Evolutionary conservation across 1,140 invertebrate genomes (phyloP).

Genomic region (Vanessa tameamea): DNA sequence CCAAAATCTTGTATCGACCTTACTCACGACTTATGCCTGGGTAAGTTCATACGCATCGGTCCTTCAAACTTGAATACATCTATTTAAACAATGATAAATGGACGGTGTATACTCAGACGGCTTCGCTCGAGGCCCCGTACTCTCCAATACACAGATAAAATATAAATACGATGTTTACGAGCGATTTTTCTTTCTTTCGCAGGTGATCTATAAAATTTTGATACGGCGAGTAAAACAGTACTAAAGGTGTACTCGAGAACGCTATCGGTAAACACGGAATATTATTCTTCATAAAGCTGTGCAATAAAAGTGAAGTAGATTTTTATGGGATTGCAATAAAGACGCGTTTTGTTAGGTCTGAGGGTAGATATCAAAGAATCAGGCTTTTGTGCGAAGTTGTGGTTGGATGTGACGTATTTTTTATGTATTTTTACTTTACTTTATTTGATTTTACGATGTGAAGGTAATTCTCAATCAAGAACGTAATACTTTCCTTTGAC

Average conservation of each 20-base stretch:
- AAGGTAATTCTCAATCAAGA: no score
- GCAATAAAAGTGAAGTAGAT: slow-evolving; percentile 47
- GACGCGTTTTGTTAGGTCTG: slow-evolving; percentile 40
- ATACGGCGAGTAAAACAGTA: slow-evolving; percentile 13
- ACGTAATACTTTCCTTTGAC: no score
- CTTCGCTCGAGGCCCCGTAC: neutral
- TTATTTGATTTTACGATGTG: neutral
- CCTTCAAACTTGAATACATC: no score
- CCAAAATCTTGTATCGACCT: no score
- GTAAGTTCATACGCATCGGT: no score
- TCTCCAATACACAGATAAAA: slow-evolving; percentile 1
- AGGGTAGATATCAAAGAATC: slow-evolving; percentile 5
- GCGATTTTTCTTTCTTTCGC: slow-evolving; percentile 5
- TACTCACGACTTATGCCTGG: no score
- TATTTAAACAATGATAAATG: no score
- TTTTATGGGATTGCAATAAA: slow-evolving; percentile 57
- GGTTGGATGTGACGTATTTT: neutral
- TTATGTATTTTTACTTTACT: neutral
- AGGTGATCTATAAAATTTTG: slow-evolving; percentile 9
- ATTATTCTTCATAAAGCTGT: slow-evolving; percentile 50
- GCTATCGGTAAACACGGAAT: slow-evolving; percentile 52
- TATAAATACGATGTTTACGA: neutral
- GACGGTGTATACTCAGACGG: neutral
- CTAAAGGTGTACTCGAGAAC: slow-evolving; percentile 12
- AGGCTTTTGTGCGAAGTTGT: neutral